Evolutionary conservation across 2,888 invertebrate species (phyloP).

Genomic region (Apeira syringaria): DNA sequence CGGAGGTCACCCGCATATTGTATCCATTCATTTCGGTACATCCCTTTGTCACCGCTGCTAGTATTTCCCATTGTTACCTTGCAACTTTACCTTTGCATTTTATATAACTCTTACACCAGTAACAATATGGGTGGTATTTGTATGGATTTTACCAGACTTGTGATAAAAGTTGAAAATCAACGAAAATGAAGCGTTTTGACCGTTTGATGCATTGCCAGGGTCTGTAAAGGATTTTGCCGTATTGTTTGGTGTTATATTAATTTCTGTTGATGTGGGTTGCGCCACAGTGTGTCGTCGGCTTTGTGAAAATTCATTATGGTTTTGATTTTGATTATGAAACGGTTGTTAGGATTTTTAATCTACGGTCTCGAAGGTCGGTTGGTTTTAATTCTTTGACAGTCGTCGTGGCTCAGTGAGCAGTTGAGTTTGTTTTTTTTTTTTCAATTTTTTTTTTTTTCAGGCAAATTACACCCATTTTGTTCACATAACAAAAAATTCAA

Average conservation of each 20-base stretch:
- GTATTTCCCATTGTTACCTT: slow-evolving; percentile 30
- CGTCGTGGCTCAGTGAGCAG: no score
- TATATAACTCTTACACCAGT: slow-evolving; percentile 4
- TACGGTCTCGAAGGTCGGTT: background rate
- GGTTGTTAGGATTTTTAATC: background rate
- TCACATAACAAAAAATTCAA: no score
- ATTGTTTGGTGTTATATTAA: slow-evolving; percentile 54
- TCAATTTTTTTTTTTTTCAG: no score
- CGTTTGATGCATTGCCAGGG: slow-evolving; percentile 48
- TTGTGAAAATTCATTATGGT: slow-evolving; percentile 22
- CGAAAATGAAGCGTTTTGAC: slow-evolving; percentile 59
- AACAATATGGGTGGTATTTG: slow-evolving; percentile 25
- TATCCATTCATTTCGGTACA: slow-evolving; percentile 33
- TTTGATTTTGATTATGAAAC: slow-evolving; percentile 7
- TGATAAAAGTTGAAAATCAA: slow-evolving; percentile 41
- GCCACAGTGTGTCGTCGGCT: slow-evolving; percentile 18
- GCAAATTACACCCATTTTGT: no score
- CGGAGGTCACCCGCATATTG: slow-evolving; percentile 27
- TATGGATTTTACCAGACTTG: background rate
- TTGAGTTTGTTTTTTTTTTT: no score
- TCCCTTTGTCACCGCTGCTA: slow-evolving; percentile 31
- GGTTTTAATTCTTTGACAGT: no score
- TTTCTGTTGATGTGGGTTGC: slow-evolving; percentile 54
- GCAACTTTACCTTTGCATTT: slow-evolving; percentile 17
- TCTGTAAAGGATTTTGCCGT: slow-evolving; percentile 44